Evolutionary conservation across 2,888 invertebrate genomes (phyloP), one percentile per base, ranked within the genome.

Genomic region (Drosophila suboccidentalis): DNA sequence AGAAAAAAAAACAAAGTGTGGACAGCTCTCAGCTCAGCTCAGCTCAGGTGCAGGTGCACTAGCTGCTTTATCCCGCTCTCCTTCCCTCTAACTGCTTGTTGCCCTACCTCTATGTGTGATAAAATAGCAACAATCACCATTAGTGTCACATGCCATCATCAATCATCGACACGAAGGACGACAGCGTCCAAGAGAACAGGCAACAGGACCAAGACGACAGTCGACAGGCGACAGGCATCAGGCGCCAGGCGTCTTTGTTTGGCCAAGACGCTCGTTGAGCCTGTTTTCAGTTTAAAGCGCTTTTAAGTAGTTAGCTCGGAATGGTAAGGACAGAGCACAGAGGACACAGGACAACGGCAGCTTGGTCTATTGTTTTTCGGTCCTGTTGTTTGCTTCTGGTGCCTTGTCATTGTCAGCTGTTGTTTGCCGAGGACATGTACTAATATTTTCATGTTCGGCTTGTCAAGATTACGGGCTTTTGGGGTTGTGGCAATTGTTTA

Each of bases 121-220:
- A 89, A 89, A 90, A 85, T 70, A 83, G 80, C 89, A 89, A 90
- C 89, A 89, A 90, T 90, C 87, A 83, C 90, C 89, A 90, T 89
- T 89, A 90, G 87, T 89, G 90, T 90, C 90, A 89, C 75, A 75
- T 60, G 79, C 67, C 77, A 78, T 89, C 90, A 89, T 89, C 90
- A 89, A 89, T 89, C 90, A 89, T 90, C 75, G 78, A 80, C 71
- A 55, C 62, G 64, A 68, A 72, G 72, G 68, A 71, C 68, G 58
- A 67, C 71, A 79, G 61, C 39, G 80, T 79, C 80, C 77, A 65
- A 60, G 61, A 34, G 39, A 36, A 34, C 60, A 58, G 58, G 15
- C 39, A 22, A 54, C 54, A 62, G 62, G 26, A 51, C 44, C 47
- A 39, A 60, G 34, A 29, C 22, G 22, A 44, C 44, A 44, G 43